phyloP scores from a whole-genome alignment of 2,113 vertebrate genomes.

The Heterocephalus glaber region DNA sequence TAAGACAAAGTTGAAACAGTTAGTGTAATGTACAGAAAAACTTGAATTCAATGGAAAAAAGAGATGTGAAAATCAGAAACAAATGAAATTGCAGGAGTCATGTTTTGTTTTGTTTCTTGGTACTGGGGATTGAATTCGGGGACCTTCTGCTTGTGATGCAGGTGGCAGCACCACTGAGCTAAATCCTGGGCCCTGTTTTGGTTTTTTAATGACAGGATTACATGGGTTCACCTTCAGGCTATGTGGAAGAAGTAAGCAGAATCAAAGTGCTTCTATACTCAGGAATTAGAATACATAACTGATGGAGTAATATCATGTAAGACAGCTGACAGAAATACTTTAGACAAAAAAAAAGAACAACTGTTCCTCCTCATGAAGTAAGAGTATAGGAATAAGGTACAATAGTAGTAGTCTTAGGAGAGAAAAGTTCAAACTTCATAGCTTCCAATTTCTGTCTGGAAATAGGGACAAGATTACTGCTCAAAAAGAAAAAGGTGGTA shows the following conservation, averaged over 20 bases:
- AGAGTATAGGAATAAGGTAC: background rate
- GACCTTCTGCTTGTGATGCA: too few relatives aligned
- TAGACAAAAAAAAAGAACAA: background rate
- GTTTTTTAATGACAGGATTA: background rate
- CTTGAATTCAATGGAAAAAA: background rate
- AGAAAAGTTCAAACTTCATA: background rate
- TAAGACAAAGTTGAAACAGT: background rate
- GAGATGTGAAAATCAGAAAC: background rate
- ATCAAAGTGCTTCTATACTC: conserved; percentile 25
- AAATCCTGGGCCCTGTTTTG: background rate
- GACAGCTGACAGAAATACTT: background rate
- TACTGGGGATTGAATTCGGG: too few relatives aligned
- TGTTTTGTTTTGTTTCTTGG: background rate
- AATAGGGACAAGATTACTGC: conserved; percentile 2
- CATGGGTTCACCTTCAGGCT: background rate
- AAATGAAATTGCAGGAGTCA: background rate
- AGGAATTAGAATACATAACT: background rate
- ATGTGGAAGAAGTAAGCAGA: background rate
- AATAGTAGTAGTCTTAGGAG: background rate
- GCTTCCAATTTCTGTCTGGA: background rate
- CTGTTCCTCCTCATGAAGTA: background rate
- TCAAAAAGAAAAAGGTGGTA: background rate
- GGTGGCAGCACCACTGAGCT: too few relatives aligned
- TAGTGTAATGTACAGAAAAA: background rate
- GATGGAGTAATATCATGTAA: background rate